A percentile compares a stretch with the other conserved stretches of the same genome.
These are phyloP conservation scores for Luffia ferchaultella DNA, from an alignment of 2,888 invertebrate species.

Conservation along the genomic window DNA sequence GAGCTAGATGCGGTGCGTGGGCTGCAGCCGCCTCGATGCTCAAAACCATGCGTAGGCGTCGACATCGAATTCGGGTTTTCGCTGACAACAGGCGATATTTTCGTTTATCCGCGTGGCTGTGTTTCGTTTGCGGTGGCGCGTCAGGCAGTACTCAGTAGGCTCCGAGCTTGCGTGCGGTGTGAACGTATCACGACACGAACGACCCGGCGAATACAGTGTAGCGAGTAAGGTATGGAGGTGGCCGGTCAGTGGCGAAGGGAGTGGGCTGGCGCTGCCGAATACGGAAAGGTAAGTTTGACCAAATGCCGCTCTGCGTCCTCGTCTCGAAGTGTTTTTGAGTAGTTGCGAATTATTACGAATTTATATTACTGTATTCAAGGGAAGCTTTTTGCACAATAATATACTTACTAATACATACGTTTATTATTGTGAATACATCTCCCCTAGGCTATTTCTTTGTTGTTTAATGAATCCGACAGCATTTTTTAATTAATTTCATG, in stretches of 20 bases:
- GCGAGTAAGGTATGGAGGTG: constrained; percentile 49
- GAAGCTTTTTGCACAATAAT: no score
- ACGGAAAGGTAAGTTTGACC: constrained; percentile 56
- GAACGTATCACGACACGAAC: constrained; percentile 28
- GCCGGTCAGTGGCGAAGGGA: constrained; percentile 59
- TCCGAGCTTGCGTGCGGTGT: constrained; percentile 35
- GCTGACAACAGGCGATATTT: constrained; percentile 50
- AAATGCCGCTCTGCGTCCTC: constrained; percentile 15
- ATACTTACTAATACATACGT: no score
- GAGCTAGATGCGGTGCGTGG: not conserved
- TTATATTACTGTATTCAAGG: no score
- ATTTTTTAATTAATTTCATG: no score
- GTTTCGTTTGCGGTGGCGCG: constrained; percentile 29
- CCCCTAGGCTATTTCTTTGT: no score
- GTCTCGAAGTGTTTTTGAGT: not conserved
- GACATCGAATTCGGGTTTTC: constrained; percentile 51
- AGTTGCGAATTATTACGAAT: no score
- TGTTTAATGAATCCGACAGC: no score
- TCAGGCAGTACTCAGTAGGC: constrained; percentile 35
- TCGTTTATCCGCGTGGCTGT: constrained; percentile 45
- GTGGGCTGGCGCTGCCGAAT: constrained; percentile 60
- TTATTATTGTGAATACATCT: no score
- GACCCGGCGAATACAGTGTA: constrained; percentile 47
- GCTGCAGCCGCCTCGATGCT: not conserved
- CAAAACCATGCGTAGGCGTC: constrained; percentile 43